Evolutionary conservation across 2,888 invertebrate species (phyloP), one percentile per base, ranked within the genome.

Genomic region (Noctua pronuba): DNA sequence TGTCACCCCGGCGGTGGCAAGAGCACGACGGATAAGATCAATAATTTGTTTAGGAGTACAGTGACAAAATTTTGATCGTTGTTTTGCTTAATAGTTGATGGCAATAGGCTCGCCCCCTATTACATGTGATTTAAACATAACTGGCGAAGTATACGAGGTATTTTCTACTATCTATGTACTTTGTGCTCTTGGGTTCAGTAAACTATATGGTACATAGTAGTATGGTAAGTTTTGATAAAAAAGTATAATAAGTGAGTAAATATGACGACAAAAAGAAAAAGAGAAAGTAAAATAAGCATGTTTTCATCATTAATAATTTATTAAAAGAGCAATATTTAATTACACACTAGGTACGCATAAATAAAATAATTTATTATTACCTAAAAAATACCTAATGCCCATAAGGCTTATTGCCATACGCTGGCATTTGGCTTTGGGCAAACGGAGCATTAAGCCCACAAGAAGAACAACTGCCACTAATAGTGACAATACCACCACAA

Each of bases 401-500:
- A 74, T 79, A 80, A 7, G 74, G 73, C 13, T 82, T 82, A 31
- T 82, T 88, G 52, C 78, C 75, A 74, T 73, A 75, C 0, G 24
- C 31, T 58, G 75, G 58, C 35, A 64, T n/a, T 73, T 79, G 69
- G 1, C 1, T 35, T 35, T 41, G 21, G 0, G 38, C 58, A 62
- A 44, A 46, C 1, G 71, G 72, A 0, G 49, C 18, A 60, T 69
- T 83, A 10, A 28, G 65, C 0, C 84, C 86, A 72, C 88, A 86
- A 38, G 84, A 35, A 41, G 72, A 4, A 73, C 83, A 83, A 1
- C n/a, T 74, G 13, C 90, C 90, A 69, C 75, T 49, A 67, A 89
- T 90, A 8, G 84, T 87, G 6, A 90, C 86, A 38, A 68, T 21
- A 18, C 88, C 87, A 10, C 84, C 86, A 72, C 84, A 85, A 4